Percentiles rank a stretch among this genome's conserved stretches.
Evolutionary conservation across 2,113 vertebrate genomes (phyloP).

Genomic region (Alethe diademata): DNA sequence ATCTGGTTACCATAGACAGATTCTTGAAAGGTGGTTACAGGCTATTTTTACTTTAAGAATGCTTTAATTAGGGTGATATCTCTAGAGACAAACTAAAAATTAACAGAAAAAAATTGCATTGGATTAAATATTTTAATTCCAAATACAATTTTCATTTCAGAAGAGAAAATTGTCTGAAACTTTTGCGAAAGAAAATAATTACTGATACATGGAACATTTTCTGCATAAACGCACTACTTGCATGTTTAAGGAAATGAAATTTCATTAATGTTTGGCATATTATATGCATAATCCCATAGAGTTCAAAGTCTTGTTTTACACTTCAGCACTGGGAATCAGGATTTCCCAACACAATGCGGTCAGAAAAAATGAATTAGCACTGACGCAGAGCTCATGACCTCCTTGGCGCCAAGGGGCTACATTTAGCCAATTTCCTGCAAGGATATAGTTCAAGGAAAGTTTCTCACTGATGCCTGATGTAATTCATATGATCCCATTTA

Average conservation of each 20-base stretch:
- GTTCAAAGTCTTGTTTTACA: constrained; percentile 38
- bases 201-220: background rate
- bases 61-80: background rate
- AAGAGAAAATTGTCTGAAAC: background rate
- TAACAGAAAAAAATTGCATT: background rate
- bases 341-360: constrained; percentile 26
- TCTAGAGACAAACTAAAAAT: background rate
- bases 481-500: constrained; percentile 6
- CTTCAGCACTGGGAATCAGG: constrained; percentile 3
- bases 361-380: constrained; percentile 23
- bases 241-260: background rate
- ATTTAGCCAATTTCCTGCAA: constrained; percentile 66
- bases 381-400: constrained; percentile 61
- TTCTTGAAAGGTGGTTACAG: background rate
- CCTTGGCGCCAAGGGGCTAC: constrained; percentile 36
- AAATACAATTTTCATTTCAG: background rate
- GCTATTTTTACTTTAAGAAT: background rate
- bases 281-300: background rate
- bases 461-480: constrained; percentile 42
- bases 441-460: constrained; percentile 55
- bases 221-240: background rate
- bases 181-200: background rate
- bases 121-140: background rate
- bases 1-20: background rate
- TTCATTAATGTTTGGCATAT: background rate